Evolutionary conservation across 1,140 invertebrate species (phyloP).

Genomic region (Ylistrum balloti): DNA sequence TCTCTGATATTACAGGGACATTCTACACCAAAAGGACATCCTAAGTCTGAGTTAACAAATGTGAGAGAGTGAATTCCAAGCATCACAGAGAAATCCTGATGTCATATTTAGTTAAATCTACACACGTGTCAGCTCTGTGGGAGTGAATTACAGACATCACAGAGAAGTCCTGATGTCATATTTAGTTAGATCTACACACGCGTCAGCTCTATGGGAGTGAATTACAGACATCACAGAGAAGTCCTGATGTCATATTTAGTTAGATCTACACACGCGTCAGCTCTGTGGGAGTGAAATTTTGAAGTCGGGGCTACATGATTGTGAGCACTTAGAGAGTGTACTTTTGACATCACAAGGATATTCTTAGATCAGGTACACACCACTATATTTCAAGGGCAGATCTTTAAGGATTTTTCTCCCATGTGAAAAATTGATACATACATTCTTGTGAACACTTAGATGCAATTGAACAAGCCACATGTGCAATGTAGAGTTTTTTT

Average conservation of each 20-base stretch:
- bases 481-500: too few species aligned
- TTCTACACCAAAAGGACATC: too few species aligned
- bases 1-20: slow-evolving; percentile 41
- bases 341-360: slow-evolving; percentile 42
- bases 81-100: slow-evolving; percentile 39
- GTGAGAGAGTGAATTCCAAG: neutral
- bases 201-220: neutral
- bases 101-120: neutral
- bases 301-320: neutral
- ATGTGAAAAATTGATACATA: too few species aligned
- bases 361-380: neutral
- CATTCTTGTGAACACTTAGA: too few species aligned
- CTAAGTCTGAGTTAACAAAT: too few species aligned
- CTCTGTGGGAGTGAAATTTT: neutral
- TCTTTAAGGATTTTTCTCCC: too few species aligned
- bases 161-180: slow-evolving; percentile 45
- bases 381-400: too few species aligned
- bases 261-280: neutral
- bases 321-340: neutral
- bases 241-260: slow-evolving; percentile 39
- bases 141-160: neutral
- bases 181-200: neutral
- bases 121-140: neutral
- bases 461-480: too few species aligned
- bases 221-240: neutral